phyloP scores from a whole-genome alignment of 2,888 invertebrate species.

The Lasioglossum lativentre region DNA sequence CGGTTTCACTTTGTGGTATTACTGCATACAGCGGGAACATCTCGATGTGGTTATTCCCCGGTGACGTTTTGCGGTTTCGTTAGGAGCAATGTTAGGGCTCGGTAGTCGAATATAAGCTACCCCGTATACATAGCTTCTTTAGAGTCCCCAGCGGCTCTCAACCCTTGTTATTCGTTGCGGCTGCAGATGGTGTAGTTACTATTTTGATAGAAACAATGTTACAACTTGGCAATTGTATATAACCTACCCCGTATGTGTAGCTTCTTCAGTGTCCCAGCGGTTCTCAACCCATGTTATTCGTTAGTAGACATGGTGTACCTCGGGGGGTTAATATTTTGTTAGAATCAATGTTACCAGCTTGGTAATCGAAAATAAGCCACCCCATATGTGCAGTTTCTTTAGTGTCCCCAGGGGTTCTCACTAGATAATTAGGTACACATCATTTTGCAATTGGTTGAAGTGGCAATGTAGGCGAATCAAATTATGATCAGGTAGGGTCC shows the following conservation, averaged over 20 bases:
- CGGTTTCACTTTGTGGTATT: background rate
- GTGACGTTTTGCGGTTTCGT: slow-evolving; percentile 8
- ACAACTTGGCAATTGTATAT: background rate
- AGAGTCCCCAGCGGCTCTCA: background rate
- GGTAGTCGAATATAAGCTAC: background rate
- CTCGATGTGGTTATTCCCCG: background rate
- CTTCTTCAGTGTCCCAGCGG: background rate
- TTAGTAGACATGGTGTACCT: background rate
- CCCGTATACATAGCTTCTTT: background rate
- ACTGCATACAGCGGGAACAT: background rate
- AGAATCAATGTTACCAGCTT: too few relatives aligned
- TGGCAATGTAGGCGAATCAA: background rate
- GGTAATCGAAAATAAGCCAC: too few relatives aligned
- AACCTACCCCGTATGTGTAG: background rate
- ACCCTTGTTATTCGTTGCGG: background rate
- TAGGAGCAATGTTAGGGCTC: background rate
- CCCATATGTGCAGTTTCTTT: too few relatives aligned
- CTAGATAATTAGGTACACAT: background rate
- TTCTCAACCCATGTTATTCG: background rate
- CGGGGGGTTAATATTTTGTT: background rate
- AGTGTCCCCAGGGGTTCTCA: too few relatives aligned
- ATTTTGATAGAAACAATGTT: background rate
- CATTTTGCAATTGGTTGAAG: background rate
- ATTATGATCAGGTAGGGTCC: background rate
- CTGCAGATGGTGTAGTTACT: background rate